Evolutionary conservation across 1,140 invertebrate genomes (phyloP).

Genomic region (Rhynchophorus ferrugineus): DNA sequence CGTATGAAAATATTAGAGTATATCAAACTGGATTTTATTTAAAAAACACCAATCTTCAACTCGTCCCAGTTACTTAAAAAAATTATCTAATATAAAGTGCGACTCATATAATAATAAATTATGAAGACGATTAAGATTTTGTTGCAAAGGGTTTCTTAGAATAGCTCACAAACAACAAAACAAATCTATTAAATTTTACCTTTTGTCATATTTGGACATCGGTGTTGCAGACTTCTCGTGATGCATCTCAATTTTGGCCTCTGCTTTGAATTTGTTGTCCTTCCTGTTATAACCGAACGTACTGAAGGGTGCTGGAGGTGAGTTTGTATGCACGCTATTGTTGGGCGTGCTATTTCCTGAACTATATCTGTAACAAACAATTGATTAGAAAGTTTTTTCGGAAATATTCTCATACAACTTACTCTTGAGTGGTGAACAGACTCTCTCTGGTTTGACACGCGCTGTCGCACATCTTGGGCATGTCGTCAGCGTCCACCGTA

Average conservation of each 20-base stretch:
- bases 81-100: too few relatives aligned
- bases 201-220: conserved; percentile 15
- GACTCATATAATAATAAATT: too few relatives aligned
- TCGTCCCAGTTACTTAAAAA: too few relatives aligned
- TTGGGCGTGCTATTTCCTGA: conserved; percentile 37
- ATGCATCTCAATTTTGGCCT: conserved; percentile 58
- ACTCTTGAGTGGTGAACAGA: conserved; percentile 50
- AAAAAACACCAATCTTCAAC: too few relatives aligned
- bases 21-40: too few relatives aligned
- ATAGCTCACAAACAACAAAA: too few relatives aligned
- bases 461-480: conserved; percentile 64
- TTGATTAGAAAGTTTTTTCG: background rate
- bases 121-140: too few relatives aligned
- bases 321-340: conserved; percentile 33
- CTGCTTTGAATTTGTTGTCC: conserved; percentile 50
- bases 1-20: too few relatives aligned
- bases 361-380: conserved; percentile 26
- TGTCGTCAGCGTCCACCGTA: conserved; percentile 41
- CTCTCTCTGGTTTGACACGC: conserved; percentile 74
- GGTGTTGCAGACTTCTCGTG: conserved; percentile 19
- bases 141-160: background rate
- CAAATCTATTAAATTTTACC: too few relatives aligned
- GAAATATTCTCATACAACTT: too few relatives aligned
- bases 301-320: conserved; percentile 41
- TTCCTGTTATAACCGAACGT: conserved; percentile 39